phyloP scores from a whole-genome alignment of 2,888 invertebrate genomes.

The Panopea generosa region DNA sequence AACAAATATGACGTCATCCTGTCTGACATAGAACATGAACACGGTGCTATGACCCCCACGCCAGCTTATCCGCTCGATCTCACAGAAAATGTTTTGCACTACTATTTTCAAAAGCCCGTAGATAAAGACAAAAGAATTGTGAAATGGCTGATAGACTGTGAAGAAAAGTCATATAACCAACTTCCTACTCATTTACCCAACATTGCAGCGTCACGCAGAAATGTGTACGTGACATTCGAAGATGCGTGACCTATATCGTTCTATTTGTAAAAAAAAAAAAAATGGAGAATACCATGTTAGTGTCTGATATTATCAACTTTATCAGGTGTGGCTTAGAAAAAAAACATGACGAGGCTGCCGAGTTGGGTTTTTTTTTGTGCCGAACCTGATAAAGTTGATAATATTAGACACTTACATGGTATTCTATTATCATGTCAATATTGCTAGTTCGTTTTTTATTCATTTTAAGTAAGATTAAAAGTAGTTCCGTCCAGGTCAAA shows the following conservation, averaged over 20 bases:
- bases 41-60: conserved; percentile 10
- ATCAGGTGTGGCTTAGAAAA: too few relatives aligned
- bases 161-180: conserved; percentile 32
- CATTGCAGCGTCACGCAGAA: conserved; percentile 25
- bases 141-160: conserved; percentile 49
- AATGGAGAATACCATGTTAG: too few relatives aligned
- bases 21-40: conserved; percentile 48
- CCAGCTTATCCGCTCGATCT: conserved; percentile 25
- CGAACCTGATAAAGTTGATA: too few relatives aligned
- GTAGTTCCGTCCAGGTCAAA: too few relatives aligned
- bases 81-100: conserved; percentile 52
- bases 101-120: conserved; percentile 42
- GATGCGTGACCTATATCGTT: conserved; percentile 1
- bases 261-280: too few relatives aligned
- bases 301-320: too few relatives aligned
- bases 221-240: conserved; percentile 13
- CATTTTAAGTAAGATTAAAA: too few relatives aligned
- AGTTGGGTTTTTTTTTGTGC: too few relatives aligned
- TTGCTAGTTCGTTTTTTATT: too few relatives aligned
- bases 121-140: conserved; percentile 51
- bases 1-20: conserved; percentile 33
- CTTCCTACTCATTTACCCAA: conserved; percentile 51
- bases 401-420: too few relatives aligned
- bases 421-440: too few relatives aligned
- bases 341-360: too few relatives aligned